Percentiles rank a stretch among this genome's conserved stretches.
Conservation (phyloP, 2,113 vertebrate genomes). For the Bathybates hornii region DNA sequence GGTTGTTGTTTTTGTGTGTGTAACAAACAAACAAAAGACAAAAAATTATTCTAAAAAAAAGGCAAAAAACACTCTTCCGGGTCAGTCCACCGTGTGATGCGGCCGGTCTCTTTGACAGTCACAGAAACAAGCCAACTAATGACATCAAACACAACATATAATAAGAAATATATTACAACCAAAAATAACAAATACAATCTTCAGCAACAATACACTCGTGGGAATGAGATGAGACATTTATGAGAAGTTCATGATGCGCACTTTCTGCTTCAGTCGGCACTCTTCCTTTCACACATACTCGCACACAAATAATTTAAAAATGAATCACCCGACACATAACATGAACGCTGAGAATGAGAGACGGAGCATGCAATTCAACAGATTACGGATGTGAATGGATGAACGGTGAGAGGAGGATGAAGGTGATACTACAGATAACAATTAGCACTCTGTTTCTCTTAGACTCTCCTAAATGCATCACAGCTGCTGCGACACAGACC, state of each 20-base stretch:
- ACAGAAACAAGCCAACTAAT: neutral
- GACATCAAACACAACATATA: constrained; percentile 45
- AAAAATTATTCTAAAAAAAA: neutral
- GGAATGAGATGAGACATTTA: constrained; percentile 22
- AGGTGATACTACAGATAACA: constrained; percentile 2
- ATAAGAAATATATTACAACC: constrained; percentile 18
- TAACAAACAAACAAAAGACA: neutral
- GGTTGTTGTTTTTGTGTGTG: neutral
- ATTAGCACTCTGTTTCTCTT: neutral
- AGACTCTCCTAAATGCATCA: neutral
- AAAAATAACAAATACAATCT: constrained; percentile 25
- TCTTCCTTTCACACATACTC: neutral
- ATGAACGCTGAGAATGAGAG: constrained; percentile 14
- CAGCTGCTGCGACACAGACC: neutral
- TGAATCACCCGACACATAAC: constrained; percentile 37
- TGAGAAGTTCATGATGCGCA: neutral
- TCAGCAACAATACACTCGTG: constrained; percentile 4
- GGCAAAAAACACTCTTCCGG: neutral
- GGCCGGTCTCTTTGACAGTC: neutral
- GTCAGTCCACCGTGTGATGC: neutral
- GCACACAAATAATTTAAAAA: constrained; percentile 9
- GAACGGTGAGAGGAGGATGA: constrained; percentile 29
- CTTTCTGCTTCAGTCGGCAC: neutral
- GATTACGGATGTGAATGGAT: constrained; percentile 19
- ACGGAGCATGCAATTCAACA: constrained; percentile 61